Evolutionary conservation across 2,797 vertebrate species (phyloP), one percentile per base, ranked within the genome.

Genomic region (Mallotus villosus): DNA sequence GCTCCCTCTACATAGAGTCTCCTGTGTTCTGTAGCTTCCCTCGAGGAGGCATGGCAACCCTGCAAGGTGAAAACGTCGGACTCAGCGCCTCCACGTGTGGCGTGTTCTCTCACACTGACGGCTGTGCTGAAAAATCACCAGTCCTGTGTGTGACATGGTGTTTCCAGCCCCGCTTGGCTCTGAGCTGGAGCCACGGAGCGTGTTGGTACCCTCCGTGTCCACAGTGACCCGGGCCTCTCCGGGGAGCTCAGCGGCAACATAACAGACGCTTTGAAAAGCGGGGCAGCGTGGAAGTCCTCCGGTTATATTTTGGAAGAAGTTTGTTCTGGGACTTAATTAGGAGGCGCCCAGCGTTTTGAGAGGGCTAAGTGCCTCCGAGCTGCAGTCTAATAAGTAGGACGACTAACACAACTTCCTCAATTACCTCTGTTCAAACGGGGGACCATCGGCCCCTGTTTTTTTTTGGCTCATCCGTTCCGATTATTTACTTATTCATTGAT

Each of bases 261-360:
- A 74, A 76, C 37, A 68, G 74, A 68, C 71, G 78, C 72, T 82
- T 82, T 86, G 77, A 79, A 86, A 82, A 86, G 61, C 76, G 81
- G 84, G 21, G 83, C 85, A 67, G 67, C 41, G 67, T 84, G 83
- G 84, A 88, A 85, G 85, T 87, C 85, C 81, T 80, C 82, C 73
- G 81, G 82, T 87, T 82, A 80, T 73, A 76, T 68, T 81, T 82
- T 69, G 75, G 79, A 82, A 74, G 73, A 81, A 72, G 76, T 80
- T 68, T 85, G 84, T 88, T 91, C 76, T 79, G 87, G 78, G 86
- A 92, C 78, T 88, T 90, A 90, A 90, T 92, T 92, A 92, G 82
- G 85, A 86, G 80, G 63, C 75, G 78, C 77, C 69, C 67, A 72
- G 68, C 63, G 80, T 85, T 63, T 82, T 67, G 58, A 87, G 74